These are phyloP conservation scores for Pseudomyrmex pallidus DNA, from an alignment of 1,140 invertebrate species.

Conservation along the genomic window DNA sequence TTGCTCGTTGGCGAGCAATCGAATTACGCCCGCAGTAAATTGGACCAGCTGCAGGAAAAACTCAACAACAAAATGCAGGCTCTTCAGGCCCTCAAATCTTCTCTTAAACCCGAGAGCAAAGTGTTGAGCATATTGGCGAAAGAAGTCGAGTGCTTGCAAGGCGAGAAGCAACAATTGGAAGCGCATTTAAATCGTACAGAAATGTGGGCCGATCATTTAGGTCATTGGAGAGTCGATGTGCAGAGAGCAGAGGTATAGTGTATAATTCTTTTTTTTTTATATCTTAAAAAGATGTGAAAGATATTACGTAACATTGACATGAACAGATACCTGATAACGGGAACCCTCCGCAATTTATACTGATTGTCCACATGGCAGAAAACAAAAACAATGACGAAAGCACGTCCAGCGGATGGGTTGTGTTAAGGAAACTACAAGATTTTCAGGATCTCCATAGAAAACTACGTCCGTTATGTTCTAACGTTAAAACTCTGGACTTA, in stretches of 20 bases:
- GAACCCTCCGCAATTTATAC: slow-evolving; percentile 92
- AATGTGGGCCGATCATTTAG: slow-evolving; percentile 95
- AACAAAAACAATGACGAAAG: slow-evolving; percentile 87
- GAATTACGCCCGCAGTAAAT: slow-evolving; percentile 92
- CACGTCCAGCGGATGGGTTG: slow-evolving; percentile 93
- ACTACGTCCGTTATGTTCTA: slow-evolving; percentile 91
- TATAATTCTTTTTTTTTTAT: not conserved
- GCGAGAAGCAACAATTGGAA: slow-evolving; percentile 91
- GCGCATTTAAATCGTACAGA: slow-evolving; percentile 94
- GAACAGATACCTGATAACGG: slow-evolving; percentile 90
- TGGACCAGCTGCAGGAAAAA: slow-evolving; percentile 92
- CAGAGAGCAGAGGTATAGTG: slow-evolving; percentile 90
- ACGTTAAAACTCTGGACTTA: slow-evolving; percentile 92
- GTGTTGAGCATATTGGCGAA: slow-evolving; percentile 91
- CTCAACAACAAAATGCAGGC: slow-evolving; percentile 93
- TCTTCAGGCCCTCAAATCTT: slow-evolving; percentile 90
- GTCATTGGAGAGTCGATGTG: slow-evolving; percentile 93
- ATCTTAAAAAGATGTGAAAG: not conserved
- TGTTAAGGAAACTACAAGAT: slow-evolving; percentile 92
- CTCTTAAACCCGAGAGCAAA: slow-evolving; percentile 91
- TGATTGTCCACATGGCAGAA: slow-evolving; percentile 92
- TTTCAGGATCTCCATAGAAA: slow-evolving; percentile 94
- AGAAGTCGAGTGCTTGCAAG: slow-evolving; percentile 92
- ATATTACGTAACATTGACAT: not conserved
- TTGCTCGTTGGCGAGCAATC: slow-evolving; percentile 91